These are phyloP conservation scores for Poeciliopsis turneri DNA, from an alignment of 2,797 vertebrate species.

Conservation along the genomic window DNA sequence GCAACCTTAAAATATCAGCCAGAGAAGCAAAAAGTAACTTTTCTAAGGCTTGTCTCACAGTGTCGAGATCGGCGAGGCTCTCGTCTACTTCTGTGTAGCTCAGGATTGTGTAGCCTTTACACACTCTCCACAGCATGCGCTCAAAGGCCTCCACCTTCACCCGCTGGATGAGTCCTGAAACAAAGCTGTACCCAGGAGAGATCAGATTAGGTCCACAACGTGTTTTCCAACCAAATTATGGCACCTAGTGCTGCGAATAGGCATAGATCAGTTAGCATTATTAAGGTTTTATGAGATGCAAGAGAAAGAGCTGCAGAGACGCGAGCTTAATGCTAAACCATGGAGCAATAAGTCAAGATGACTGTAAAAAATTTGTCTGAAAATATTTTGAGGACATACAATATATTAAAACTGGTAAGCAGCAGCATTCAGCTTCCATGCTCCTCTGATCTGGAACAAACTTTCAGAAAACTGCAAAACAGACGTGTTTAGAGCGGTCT, in stretches of 20 bases:
- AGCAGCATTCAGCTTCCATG: neutral
- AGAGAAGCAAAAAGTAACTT: neutral
- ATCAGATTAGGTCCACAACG: neutral
- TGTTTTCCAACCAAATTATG: neutral
- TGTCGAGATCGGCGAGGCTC: constrained; percentile 88
- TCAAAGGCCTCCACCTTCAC: constrained; percentile 95
- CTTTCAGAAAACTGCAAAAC: too few species aligned
- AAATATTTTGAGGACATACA: neutral
- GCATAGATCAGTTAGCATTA: neutral
- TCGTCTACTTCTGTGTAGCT: constrained; percentile 91
- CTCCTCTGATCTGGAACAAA: too few species aligned
- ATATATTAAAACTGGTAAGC: neutral
- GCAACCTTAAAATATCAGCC: neutral
- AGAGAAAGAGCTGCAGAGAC: neutral
- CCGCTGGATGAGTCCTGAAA: constrained; percentile 92
- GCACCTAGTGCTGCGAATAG: neutral
- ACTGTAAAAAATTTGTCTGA: neutral
- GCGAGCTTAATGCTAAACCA: neutral
- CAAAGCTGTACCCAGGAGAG: constrained; percentile 82
- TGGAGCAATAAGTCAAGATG: neutral
- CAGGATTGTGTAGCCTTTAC: constrained; percentile 95
- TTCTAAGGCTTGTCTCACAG: constrained; percentile 79
- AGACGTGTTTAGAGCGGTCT: too few species aligned
- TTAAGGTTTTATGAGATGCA: neutral
- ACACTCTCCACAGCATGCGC: constrained; percentile 95